phyloP scores from a whole-genome alignment of 2,888 invertebrate genomes.

The Macroteleia sp. region DNA sequence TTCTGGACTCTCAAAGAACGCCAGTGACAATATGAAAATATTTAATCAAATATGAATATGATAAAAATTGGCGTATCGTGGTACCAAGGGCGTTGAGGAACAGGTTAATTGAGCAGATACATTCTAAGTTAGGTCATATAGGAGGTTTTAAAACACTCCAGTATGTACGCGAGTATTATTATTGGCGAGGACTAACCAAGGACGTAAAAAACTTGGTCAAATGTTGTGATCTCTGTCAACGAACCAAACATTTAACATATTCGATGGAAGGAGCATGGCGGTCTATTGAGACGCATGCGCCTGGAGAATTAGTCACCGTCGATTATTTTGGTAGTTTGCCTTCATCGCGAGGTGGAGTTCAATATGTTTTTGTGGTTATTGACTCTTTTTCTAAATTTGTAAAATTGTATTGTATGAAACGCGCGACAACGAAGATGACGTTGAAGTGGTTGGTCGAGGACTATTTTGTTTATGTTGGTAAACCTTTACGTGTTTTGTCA shows the following conservation, averaged over 20 bases:
- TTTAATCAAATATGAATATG: too few relatives aligned
- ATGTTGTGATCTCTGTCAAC: conserved; percentile 10
- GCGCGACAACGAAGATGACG: conserved; percentile 10
- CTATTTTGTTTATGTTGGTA: conserved; percentile 19
- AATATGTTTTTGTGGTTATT: conserved; percentile 38
- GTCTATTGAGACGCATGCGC: background rate
- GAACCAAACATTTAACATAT: conserved; percentile 9
- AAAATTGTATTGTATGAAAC: conserved; percentile 36
- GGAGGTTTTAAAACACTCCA: conserved; percentile 3
- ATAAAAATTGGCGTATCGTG: conserved; percentile 1
- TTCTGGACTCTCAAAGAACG: too few relatives aligned
- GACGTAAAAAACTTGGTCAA: background rate
- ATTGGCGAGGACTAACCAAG: conserved; percentile 3
- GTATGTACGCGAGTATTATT: conserved; percentile 3
- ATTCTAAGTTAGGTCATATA: conserved; percentile 12
- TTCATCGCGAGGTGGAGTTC: conserved; percentile 28
- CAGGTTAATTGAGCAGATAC: conserved; percentile 1
- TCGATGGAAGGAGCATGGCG: conserved; percentile 11
- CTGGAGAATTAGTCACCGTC: conserved; percentile 31
- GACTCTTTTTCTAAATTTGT: conserved; percentile 39
- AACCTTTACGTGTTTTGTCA: conserved; percentile 11
- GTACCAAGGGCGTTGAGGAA: background rate
- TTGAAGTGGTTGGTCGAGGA: conserved; percentile 1
- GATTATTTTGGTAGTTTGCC: conserved; percentile 56
- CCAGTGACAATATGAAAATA: too few relatives aligned